Conservation (phyloP, 2,113 vertebrate species). For the Tor tambroides region DNA sequence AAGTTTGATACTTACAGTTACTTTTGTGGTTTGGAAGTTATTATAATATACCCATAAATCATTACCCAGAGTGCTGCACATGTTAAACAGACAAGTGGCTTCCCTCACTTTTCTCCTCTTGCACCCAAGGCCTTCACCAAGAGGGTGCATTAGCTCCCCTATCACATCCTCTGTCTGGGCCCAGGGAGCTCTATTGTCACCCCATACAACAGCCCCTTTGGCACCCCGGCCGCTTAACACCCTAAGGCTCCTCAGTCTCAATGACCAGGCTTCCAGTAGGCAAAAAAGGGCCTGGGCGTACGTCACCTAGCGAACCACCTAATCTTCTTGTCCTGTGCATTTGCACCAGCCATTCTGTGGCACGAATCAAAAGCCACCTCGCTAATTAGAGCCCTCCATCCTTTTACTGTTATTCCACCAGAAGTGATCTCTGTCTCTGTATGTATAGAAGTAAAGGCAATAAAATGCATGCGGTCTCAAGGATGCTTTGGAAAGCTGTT, state of each 20-base stretch:
- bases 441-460: constrained; percentile 66
- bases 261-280: constrained; percentile 79
- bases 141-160: constrained; percentile 78
- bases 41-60: neutral
- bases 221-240: constrained; percentile 82
- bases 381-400: constrained; percentile 81
- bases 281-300: constrained; percentile 78
- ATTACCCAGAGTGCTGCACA: neutral
- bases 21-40: neutral
- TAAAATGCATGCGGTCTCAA: constrained; percentile 68
- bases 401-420: constrained; percentile 87
- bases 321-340: constrained; percentile 92
- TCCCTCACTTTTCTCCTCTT: neutral
- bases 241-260: constrained; percentile 82
- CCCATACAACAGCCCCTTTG: constrained; percentile 84
- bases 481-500: constrained; percentile 67
- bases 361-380: constrained; percentile 86
- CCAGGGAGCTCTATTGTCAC: constrained; percentile 84
- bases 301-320: constrained; percentile 84
- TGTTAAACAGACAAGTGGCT: neutral
- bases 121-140: constrained; percentile 19
- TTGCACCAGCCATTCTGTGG: constrained; percentile 84
- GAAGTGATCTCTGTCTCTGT: constrained; percentile 74
- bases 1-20: neutral
- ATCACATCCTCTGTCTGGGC: constrained; percentile 87